Base-by-base conservation (phyloP, 2,797 vertebrate genomes). In the Paedocypris micromegethes region DNA sequence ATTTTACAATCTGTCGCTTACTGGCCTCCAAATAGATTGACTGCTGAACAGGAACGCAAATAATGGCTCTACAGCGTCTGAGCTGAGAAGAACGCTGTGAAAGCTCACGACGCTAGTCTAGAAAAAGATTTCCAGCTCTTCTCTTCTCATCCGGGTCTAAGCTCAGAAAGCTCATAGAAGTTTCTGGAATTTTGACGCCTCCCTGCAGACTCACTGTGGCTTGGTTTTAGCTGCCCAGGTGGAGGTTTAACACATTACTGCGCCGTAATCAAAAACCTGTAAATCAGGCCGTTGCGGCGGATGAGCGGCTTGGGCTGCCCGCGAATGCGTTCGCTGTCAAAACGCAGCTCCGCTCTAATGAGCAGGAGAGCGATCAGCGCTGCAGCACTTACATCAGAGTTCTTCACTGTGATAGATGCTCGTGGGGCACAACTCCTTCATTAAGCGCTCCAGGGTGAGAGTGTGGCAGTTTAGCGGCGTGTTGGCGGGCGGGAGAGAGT, bases 211-310 rank as follows among this genome's bases (percentile, higher is more conserved):
- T 69, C 74, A 50, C 70, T 66, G 60, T 52, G 3, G 53, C 64
- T 67, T 4, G 65, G 76, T 66, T 72, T 74, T 73, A 42, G 79
- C 72, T 70, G 66, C 65, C 53, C 67, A 64, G 75, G 52, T 5
- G 67, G 81, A 78, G 64, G 45, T 73, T 80, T 75, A 75, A 74
- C 73, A 75, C 71, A 68, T 74, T 81, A 77, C 77, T 67, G 71
- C 45, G 69, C 72, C 43, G 70, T 78, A 81, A 81, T 68, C 23
- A 77, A 58, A 72, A 69, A 61, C 70, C 75, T 72, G 71, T 86
- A 83, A 85, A 83, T 85, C 79, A 83, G 70, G 50, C 72, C 70
- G 75, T 66, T 70, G 76, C 57, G 69, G 74, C 58, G 74, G 66
- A 63, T 72, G 76, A 77, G 62, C 52, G 62, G 70, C 70, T 74